Percentiles rank a stretch among this genome's conserved stretches.
These are phyloP conservation scores for Oncorhynchus gorbuscha DNA, from an alignment of 2,113 vertebrate genomes.

Conservation along the genomic window DNA sequence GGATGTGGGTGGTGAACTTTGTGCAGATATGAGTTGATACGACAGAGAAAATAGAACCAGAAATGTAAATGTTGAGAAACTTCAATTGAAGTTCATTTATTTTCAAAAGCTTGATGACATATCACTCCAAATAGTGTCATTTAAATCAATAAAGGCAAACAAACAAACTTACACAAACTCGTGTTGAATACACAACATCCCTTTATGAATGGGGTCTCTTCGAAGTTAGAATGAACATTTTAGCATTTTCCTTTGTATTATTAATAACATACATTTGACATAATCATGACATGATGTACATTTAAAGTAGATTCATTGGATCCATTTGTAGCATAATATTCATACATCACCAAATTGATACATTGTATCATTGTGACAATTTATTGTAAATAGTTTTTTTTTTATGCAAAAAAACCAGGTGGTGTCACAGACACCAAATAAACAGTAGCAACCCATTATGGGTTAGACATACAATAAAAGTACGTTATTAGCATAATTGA, in stretches of 20 bases:
- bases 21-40: neutral
- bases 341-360: conserved; percentile 38
- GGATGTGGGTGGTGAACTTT: neutral
- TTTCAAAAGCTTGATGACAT: conserved; percentile 9
- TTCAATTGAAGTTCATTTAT: conserved; percentile 61
- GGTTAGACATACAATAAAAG: conserved; percentile 28
- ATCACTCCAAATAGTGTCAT: neutral
- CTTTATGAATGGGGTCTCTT: conserved; percentile 63
- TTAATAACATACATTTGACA: conserved; percentile 16
- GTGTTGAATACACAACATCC: conserved; percentile 16
- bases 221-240: conserved; percentile 36
- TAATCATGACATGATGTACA: conserved; percentile 63
- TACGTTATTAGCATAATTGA: conserved; percentile 45
- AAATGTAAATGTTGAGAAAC: conserved; percentile 42
- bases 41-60: neutral
- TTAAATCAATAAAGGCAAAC: conserved; percentile 51
- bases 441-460: conserved; percentile 49
- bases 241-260: conserved; percentile 34
- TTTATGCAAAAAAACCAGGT: conserved; percentile 12
- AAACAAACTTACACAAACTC: conserved; percentile 36
- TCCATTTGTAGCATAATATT: conserved; percentile 35
- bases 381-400: conserved; percentile 20
- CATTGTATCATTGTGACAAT: conserved; percentile 44
- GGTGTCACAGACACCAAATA: conserved; percentile 46
- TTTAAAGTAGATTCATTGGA: conserved; percentile 56